Conservation (phyloP, 1,140 invertebrate genomes). For the Orchesella cincta region DNA sequence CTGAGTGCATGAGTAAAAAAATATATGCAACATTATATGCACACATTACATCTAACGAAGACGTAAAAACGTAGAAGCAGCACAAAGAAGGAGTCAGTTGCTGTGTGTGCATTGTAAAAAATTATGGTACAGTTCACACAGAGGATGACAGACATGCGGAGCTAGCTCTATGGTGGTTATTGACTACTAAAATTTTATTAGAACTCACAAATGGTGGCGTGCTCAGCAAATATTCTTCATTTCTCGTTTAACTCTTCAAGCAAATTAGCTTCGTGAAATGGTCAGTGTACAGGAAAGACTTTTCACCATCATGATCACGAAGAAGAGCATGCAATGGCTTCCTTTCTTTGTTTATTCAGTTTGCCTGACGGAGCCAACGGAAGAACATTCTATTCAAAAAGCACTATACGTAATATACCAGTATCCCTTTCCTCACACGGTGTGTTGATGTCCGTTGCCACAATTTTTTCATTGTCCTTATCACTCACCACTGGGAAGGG, state of each 20-base stretch:
- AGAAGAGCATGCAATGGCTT: background rate
- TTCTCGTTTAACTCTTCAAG: slow-evolving; percentile 1
- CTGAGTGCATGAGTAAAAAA: too few species aligned
- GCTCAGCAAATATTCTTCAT: slow-evolving; percentile 18
- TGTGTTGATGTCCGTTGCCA: too few species aligned
- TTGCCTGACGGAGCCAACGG: background rate
- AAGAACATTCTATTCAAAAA: background rate
- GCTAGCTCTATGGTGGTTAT: background rate
- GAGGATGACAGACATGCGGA: background rate
- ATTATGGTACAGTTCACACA: slow-evolving; percentile 8
- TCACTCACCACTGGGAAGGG: too few species aligned
- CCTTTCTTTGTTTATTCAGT: slow-evolving; percentile 7
- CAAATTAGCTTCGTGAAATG: slow-evolving; percentile 12
- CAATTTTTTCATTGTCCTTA: too few species aligned
- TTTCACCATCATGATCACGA: background rate
- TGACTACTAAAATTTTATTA: slow-evolving; percentile 17
- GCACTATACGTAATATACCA: background rate
- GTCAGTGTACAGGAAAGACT: background rate
- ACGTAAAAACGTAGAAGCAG: too few species aligned
- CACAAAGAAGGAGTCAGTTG: too few species aligned
- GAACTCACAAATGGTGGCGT: background rate
- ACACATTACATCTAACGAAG: too few species aligned
- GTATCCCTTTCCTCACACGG: background rate
- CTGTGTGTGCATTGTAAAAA: too few species aligned
- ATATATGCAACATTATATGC: too few species aligned